Percentiles rank a stretch among this genome's conserved stretches.
Evolutionary conservation across 2,888 invertebrate genomes (phyloP).

Genomic region (Operophtera brumata): DNA sequence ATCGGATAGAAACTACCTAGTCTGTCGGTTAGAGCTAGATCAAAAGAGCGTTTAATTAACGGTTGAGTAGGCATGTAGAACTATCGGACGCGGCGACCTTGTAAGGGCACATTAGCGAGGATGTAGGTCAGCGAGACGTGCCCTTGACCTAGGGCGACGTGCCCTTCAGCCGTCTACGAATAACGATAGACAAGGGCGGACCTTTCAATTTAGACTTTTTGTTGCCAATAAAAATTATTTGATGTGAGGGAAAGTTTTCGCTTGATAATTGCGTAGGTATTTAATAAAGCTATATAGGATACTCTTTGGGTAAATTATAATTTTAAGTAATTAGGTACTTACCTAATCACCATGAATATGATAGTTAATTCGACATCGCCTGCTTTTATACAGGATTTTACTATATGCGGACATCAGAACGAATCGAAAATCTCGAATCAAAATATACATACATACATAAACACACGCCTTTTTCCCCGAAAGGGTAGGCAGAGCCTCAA

Average conservation of each 20-base stretch:
- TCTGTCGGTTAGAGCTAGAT: constrained; percentile 19
- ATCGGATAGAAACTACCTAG: not conserved
- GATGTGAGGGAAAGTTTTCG: not conserved
- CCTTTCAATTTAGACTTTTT: constrained; percentile 31
- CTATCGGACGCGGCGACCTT: constrained; percentile 52
- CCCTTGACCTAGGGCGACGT: constrained; percentile 71
- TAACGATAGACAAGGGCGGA: constrained; percentile 57
- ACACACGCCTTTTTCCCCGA: too few relatives aligned
- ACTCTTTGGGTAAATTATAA: not conserved
- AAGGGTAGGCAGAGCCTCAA: too few relatives aligned
- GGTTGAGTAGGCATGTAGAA: constrained; percentile 48
- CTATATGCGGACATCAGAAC: too few relatives aligned
- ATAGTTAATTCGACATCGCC: too few relatives aligned
- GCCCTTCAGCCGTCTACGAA: constrained; percentile 63
- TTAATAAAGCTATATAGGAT: not conserved
- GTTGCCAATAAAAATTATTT: constrained; percentile 21
- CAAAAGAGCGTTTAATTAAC: constrained; percentile 38
- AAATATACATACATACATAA: too few relatives aligned
- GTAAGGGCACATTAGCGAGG: constrained; percentile 58
- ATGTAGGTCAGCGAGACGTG: constrained; percentile 72
- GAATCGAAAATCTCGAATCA: too few relatives aligned
- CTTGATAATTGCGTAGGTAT: not conserved
- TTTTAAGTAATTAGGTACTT: not conserved
- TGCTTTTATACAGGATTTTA: too few relatives aligned
- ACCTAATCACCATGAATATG: too few relatives aligned